These are phyloP conservation scores for Perognathus longimembris DNA, from an alignment of 2,113 vertebrate genomes.

Conservation along the genomic window DNA sequence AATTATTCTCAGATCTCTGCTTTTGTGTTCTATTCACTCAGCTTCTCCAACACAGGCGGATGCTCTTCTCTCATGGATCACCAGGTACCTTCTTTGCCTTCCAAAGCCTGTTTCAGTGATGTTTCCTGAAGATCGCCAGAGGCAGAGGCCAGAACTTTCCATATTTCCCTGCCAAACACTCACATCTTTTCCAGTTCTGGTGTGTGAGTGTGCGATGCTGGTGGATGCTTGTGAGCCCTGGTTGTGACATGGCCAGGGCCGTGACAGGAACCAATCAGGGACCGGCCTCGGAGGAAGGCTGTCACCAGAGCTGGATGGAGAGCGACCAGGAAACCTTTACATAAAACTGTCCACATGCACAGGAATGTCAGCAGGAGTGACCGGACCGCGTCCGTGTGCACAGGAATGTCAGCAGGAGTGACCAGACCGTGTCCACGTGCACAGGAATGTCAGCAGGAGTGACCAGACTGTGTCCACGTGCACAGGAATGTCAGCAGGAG, in stretches of 20 bases:
- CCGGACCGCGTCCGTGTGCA: accelerated
- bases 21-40: not conserved
- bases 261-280: accelerated
- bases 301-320: not conserved
- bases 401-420: no score
- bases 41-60: not conserved
- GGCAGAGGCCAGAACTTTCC: not conserved
- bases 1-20: not conserved
- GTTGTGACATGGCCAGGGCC: accelerated
- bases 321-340: not conserved
- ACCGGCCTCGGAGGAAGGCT: accelerated
- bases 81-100: not conserved
- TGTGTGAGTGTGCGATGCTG: accelerated
- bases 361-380: no score
- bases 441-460: no score
- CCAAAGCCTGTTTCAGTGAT: not conserved
- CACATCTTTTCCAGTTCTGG: not conserved
- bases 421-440: accelerated
- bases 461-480: accelerated
- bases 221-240: accelerated
- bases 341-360: accelerated
- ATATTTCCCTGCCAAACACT: no score
- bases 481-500: no score
- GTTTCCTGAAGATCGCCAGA: not conserved
- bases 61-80: not conserved